Conservation (phyloP, 2,888 invertebrate genomes). For the Drosophila colorata region DNA sequence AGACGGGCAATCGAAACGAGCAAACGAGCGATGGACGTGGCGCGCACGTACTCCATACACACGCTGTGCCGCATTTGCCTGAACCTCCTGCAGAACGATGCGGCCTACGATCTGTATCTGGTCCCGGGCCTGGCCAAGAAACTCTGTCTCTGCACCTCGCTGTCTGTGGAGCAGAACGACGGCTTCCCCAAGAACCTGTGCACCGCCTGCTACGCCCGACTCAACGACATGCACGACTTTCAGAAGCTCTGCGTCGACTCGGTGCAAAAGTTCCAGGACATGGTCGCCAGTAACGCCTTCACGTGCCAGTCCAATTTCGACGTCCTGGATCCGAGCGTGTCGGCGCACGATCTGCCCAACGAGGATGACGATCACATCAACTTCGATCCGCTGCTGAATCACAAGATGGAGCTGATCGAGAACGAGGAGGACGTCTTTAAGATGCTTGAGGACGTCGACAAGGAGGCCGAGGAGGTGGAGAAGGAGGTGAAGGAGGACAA, state of each 20-base stretch:
- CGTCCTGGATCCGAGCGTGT: slow-evolving; percentile 67
- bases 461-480: slow-evolving; percentile 77
- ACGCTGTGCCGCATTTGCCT: slow-evolving; percentile 83
- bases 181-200: slow-evolving; percentile 83
- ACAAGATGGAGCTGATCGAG: slow-evolving; percentile 81
- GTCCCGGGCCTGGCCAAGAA: slow-evolving; percentile 82
- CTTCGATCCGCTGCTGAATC: slow-evolving; percentile 79
- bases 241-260: slow-evolving; percentile 81
- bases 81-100: slow-evolving; percentile 74
- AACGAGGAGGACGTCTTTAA: slow-evolving; percentile 83
- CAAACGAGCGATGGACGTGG: slow-evolving; percentile 65
- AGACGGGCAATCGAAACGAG: slow-evolving; percentile 3
- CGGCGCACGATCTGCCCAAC: slow-evolving; percentile 48
- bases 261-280: slow-evolving; percentile 79
- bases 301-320: slow-evolving; percentile 70
- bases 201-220: slow-evolving; percentile 76
- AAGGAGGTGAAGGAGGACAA: slow-evolving; percentile 47
- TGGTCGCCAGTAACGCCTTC: slow-evolving; percentile 70
- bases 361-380: slow-evolving; percentile 80
- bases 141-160: slow-evolving; percentile 80
- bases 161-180: slow-evolving; percentile 81
- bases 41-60: slow-evolving; percentile 68
- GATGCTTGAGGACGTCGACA: slow-evolving; percentile 81
- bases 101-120: slow-evolving; percentile 77
- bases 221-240: slow-evolving; percentile 82